Conservation (phyloP, 2,888 invertebrate species). For the Tricholauxania praeusta region DNA sequence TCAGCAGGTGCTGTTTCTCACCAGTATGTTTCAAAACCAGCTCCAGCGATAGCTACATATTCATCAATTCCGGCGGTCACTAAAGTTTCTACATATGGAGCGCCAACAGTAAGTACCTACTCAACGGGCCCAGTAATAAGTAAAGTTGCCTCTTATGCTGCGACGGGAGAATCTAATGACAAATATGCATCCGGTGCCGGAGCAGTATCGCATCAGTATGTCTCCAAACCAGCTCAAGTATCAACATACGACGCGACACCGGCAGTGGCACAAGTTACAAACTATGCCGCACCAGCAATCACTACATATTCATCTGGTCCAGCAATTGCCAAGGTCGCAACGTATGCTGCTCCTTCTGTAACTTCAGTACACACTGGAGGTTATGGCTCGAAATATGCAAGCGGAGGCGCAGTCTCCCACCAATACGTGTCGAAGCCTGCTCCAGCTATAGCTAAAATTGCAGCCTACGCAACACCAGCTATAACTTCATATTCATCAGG, state of each 20-base stretch:
- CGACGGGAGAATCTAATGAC: constrained; percentile 14
- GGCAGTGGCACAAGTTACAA: constrained; percentile 63
- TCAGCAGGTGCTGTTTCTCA: constrained; percentile 53
- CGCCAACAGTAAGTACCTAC: constrained; percentile 45
- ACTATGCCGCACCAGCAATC: constrained; percentile 45
- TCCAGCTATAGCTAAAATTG: constrained; percentile 3
- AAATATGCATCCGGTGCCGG: constrained; percentile 28
- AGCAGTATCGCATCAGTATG: constrained; percentile 52
- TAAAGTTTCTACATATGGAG: constrained; percentile 46
- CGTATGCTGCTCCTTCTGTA: constrained; percentile 49
- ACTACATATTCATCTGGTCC: constrained; percentile 47
- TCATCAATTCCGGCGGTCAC: constrained; percentile 47
- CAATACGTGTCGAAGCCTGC: constrained; percentile 42
- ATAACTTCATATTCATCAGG: constrained; percentile 41
- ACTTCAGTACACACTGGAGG: constrained; percentile 33
- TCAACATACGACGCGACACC: constrained; percentile 39
- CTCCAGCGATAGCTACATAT: constrained; percentile 35
- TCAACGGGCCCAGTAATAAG: constrained; percentile 46
- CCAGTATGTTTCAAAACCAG: constrained; percentile 48
- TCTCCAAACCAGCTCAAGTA: constrained; percentile 50
- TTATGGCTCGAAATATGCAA: background rate
- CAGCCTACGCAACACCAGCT: constrained; percentile 42
- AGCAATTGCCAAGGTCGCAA: constrained; percentile 51
- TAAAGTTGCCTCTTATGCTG: constrained; percentile 51
- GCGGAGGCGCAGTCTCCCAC: constrained; percentile 38